Base-by-base conservation (phyloP, 2,888 invertebrate genomes). In the Dioctria rufipes region DNA sequence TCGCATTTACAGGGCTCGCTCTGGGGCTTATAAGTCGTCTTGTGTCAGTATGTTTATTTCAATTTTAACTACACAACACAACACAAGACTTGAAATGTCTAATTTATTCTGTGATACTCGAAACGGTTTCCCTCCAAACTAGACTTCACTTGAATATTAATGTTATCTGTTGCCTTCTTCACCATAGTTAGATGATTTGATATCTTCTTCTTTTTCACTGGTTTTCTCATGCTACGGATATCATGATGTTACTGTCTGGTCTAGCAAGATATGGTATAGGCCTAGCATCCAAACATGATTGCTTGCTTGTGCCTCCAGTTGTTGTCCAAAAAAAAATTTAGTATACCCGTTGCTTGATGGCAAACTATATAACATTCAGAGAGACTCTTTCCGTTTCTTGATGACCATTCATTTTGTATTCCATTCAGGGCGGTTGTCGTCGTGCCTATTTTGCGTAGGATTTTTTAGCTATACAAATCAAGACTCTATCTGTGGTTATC, bases 111-210 rank as follows among this genome's bases (percentile, higher is more conserved):
- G 61, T 37, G 75, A 60, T 60, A 75, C 49, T 75, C 61, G 61
- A 60, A 75, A 43, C 61, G 60, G 43, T 25, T 61, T 75, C 46
- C 60, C 75, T 75, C 75, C 43, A 58, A 75, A 75, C 60, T 75
- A 61, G 75, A 75, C 75, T 11, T 75, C 61, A 60, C 42, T 46
- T 43, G 75, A 75, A 75, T 75, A 75, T 75, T 75, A 75, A 75
- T 43, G 58, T 40, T 75, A 58, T 75, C 58, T 75, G 13, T 51
- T 25, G 25, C 25, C 25, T 25, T 25, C 61, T 60, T 60, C 43
- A 40, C 75, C 61, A 13, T 46, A 60, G 25, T 25, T 25, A 25
- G 61, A 75, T 75, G 75, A 61, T 42, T 61, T 61, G 75, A 75
- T 75, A 43, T 75, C 43, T 37, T 75, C 58, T 75, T 75, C 58